Evolutionary conservation across 2,797 vertebrate species (phyloP), one percentile per base, ranked within the genome.

Genomic region (Parauchenoglanis ngamensis): DNA sequence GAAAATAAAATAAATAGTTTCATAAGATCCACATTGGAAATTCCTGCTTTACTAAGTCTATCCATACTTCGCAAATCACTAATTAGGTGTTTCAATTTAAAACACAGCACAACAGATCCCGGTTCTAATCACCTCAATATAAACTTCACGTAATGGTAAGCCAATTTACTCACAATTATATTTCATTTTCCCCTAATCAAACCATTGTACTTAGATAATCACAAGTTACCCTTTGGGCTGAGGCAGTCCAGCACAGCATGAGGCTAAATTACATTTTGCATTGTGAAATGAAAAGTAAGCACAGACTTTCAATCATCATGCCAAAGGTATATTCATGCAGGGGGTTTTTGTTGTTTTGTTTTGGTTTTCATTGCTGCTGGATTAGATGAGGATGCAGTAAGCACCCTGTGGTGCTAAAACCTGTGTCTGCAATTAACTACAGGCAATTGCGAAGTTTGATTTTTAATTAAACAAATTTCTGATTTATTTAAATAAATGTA

Each of bases 131-230:
- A 91, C 86, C 89, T 70, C 86, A 61, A 89, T 90, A 92, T 91
- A 90, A 90, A 88, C 83, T 88, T 83, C 46, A 87, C 89, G 88
- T 90, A 91, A 90, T 87, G 63, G 68, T 89, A 82, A 89, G 59
- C 91, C 93, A 94, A 94, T 93, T 94, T 91, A 88, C 88, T 91
- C 90, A 91, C 91, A 92, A 92, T 95, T 92, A 94, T 91, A 93
- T 93, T 88, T 92, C 91, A 92, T 93, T 93, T 92, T 92, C 91
- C 89, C 79, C 90, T 93, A 93, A 94, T 93, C 93, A 93, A 92
- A 91, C 86, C 85, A 91, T 90, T 93, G 91, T 90, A 92, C 91
- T 84, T 13, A 83, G 89, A 88, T 93, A 92, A 93, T 94, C 90
- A 91, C 92, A 92, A 91, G 91, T 92, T 91, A 84, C 87, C 88